A percentile compares a stretch with the other conserved stretches of the same genome.
Conservation (phyloP, 2,113 vertebrate species). For the Larimichthys crocea region DNA sequence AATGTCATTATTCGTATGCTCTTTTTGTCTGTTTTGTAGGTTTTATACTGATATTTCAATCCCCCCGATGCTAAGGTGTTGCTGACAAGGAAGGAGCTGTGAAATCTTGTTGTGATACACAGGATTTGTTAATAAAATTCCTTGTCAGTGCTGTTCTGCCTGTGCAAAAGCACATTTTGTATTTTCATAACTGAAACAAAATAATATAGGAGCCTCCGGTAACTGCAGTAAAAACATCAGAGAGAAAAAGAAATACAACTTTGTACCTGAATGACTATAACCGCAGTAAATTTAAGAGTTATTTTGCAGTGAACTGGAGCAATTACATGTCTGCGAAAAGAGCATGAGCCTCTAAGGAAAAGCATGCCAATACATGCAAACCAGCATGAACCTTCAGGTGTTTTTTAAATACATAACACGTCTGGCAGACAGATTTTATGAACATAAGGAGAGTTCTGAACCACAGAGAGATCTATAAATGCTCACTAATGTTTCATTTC, state of each 20-base stretch:
- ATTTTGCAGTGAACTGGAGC: conserved; percentile 8
- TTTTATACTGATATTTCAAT: background rate
- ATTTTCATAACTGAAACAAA: background rate
- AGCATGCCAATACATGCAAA: conserved; percentile 43
- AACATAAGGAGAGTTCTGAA: conserved; percentile 10
- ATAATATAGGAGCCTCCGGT: background rate
- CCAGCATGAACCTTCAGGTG: conserved; percentile 27
- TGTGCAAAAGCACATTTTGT: background rate
- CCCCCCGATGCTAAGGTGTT: too few species aligned
- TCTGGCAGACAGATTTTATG: conserved; percentile 17
- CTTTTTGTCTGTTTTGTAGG: background rate
- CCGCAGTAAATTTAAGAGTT: background rate
- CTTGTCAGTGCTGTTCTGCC: background rate
- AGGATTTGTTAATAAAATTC: background rate
- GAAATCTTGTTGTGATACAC: background rate
- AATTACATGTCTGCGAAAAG: conserved; percentile 8
- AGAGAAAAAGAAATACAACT: background rate
- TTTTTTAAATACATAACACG: conserved; percentile 9
- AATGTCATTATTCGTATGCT: background rate
- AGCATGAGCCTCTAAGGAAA: background rate
- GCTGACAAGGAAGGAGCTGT: too few species aligned
- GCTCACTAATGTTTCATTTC: background rate
- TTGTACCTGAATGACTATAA: background rate
- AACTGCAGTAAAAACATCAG: conserved; percentile 14
- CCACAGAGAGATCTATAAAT: background rate